Base-by-base conservation (phyloP, 2,113 vertebrate genomes). In the Cryptomyrus ogoouensis region DNA sequence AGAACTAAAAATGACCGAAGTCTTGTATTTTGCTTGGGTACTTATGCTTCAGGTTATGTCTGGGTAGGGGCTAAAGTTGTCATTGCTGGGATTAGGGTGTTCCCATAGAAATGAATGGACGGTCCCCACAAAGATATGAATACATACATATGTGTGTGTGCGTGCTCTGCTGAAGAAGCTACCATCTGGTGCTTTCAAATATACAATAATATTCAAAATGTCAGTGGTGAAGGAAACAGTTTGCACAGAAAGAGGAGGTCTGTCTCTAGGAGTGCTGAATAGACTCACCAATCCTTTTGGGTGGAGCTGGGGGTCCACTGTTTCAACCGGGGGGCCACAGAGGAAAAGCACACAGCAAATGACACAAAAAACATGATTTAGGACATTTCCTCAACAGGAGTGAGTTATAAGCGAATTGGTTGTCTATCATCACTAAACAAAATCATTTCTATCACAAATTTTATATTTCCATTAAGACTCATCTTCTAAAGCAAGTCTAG, bases 281-380 rank as follows among this genome's bases (percentile, higher is more conserved):
- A 10, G 53, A 35, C 91, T 93, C 90, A 96, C 95, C 95, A 91
- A 89, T 92, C 58, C 94, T 92, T 88, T 90, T 94, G 9, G 95
- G 94, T 49, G 94, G 95, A 87, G 91, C 91, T 21, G 94, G 94
- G 87, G 94, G 93, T 17, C 89, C 93, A 70, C 62, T 92, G 87
- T 91, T 88, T 86, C 91, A 93, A 24, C 86, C 42, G 56, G 8
- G 31, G 24, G 19, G 7, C 5, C 7, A 47, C 42, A 83, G 39
- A n/a, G 80, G 39, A 83, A 83, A 19, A 83, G 86, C 1, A 85
- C 7, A 85, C 21, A 87, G 1, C 35, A 17, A 53, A 90, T 53
- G 1, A 49, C 19, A 24, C 21, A 49, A 3, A 35, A 8, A 58
- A n/a, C 44, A 85, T 42, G 74, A 35, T 42, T 80, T 10, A 35